Conservation (phyloP, 92 coral and sea anemone genomes). For the Micromussa lordhowensis region DNA sequence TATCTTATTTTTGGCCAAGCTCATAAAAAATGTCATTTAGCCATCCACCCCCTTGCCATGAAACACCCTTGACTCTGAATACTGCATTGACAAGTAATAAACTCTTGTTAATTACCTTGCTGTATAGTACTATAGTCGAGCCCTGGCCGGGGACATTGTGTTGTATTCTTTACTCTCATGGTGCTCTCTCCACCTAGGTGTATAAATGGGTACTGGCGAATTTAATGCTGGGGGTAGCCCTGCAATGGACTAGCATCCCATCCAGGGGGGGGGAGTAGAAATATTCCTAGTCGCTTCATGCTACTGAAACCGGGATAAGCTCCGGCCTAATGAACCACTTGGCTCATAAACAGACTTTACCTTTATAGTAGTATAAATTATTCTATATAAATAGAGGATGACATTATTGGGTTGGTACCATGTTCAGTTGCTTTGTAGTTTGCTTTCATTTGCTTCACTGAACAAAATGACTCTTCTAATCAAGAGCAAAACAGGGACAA, state of each 20-base stretch:
- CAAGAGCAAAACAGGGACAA: not conserved
- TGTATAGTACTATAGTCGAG: no score
- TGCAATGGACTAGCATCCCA: no score
- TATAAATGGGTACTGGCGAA: no score
- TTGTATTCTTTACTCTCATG: no score
- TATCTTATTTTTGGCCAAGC: not conserved
- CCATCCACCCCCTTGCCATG: not conserved
- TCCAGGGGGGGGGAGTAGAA: no score
- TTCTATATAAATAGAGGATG: slow-evolving; percentile 1
- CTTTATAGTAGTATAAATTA: not conserved
- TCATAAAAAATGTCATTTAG: not conserved
- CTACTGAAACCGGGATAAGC: no score
- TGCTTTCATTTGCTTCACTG: not conserved
- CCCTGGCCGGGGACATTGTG: no score
- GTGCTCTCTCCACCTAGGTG: no score
- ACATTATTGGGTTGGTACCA: not conserved
- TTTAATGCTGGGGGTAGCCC: no score
- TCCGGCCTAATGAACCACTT: no score
- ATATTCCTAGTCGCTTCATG: no score
- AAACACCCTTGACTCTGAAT: not conserved
- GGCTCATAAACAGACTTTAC: no score
- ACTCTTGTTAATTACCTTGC: not conserved
- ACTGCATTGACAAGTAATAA: not conserved
- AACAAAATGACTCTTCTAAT: not conserved
- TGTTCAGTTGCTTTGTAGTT: not conserved